Conservation (phyloP, 2,113 vertebrate species). For the Leucopternis melanops region DNA sequence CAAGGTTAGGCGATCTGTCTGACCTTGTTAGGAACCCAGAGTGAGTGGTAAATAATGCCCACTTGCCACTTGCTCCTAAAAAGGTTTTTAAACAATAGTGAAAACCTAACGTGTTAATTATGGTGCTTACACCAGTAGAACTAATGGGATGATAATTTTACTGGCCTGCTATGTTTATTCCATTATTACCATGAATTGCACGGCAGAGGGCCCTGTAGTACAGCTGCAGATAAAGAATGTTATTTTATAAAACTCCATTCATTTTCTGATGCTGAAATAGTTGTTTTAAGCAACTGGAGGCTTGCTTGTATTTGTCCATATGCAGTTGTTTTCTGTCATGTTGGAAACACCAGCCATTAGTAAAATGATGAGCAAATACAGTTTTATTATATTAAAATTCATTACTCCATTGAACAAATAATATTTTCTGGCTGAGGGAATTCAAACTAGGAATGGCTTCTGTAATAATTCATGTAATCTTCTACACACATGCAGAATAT, state of each 20-base stretch:
- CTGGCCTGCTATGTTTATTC: not conserved
- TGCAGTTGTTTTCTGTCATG: not conserved
- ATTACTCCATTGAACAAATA: not conserved
- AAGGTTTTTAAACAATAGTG: not conserved
- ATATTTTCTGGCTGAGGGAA: not conserved
- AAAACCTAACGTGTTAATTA: too few relatives aligned
- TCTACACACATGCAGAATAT: not conserved
- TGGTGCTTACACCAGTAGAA: not conserved
- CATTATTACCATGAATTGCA: not conserved
- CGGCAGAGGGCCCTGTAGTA: constrained; percentile 60
- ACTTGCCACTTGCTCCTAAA: not conserved
- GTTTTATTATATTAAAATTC: not conserved
- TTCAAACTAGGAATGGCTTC: not conserved
- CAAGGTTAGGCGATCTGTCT: not conserved
- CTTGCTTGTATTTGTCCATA: not conserved
- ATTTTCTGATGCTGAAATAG: not conserved
- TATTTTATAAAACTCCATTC: not conserved
- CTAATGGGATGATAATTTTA: not conserved
- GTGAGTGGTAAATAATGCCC: not conserved
- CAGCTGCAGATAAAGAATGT: not conserved
- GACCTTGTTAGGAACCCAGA: not conserved
- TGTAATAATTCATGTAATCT: not conserved
- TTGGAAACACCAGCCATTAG: not conserved
- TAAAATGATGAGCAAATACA: not conserved
- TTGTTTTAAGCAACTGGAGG: not conserved